Percentiles rank a stretch among this genome's conserved stretches.
phyloP scores from a whole-genome alignment of 2,797 vertebrate genomes.

The Macropus fuliginosus region DNA sequence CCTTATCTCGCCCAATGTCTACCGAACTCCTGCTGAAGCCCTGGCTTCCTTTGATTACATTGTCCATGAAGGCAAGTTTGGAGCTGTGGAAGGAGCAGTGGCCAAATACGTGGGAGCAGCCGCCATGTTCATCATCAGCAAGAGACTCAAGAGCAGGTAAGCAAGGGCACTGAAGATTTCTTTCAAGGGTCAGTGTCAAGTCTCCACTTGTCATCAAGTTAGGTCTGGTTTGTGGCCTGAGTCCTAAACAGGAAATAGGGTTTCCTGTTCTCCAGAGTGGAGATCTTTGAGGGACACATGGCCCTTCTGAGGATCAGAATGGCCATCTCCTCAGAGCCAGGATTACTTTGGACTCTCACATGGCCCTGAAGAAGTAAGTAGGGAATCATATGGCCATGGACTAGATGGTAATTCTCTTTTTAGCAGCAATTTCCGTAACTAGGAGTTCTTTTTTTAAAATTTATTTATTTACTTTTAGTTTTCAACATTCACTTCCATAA shows the following conservation, averaged over 20 bases:
- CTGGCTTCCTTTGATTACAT: conserved; percentile 98
- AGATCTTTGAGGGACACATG: background rate
- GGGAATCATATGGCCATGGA: background rate
- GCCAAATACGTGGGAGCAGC: conserved; percentile 96
- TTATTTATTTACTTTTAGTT: too few species aligned
- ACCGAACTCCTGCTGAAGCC: conserved; percentile 92
- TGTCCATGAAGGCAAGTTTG: conserved; percentile 95
- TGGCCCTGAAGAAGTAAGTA: background rate
- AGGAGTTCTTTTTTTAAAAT: too few species aligned
- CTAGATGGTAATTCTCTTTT: too few species aligned
- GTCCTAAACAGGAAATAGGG: background rate
- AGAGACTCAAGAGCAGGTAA: conserved; percentile 93
- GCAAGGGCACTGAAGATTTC: background rate
- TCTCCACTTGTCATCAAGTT: background rate
- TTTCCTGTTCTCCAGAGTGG: background rate
- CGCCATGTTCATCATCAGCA: conserved; percentile 96
- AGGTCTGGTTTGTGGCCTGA: background rate
- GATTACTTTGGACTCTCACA: too few species aligned
- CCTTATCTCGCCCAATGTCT: conserved; percentile 98
- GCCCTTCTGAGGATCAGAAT: background rate
- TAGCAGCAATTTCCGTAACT: background rate
- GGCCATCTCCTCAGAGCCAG: background rate
- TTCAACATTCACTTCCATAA: too few species aligned
- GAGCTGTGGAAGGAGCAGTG: conserved; percentile 91
- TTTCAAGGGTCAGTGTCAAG: background rate